Conservation (phyloP, 2,888 invertebrate genomes). For the Poecilobothrus nobilitatus region DNA sequence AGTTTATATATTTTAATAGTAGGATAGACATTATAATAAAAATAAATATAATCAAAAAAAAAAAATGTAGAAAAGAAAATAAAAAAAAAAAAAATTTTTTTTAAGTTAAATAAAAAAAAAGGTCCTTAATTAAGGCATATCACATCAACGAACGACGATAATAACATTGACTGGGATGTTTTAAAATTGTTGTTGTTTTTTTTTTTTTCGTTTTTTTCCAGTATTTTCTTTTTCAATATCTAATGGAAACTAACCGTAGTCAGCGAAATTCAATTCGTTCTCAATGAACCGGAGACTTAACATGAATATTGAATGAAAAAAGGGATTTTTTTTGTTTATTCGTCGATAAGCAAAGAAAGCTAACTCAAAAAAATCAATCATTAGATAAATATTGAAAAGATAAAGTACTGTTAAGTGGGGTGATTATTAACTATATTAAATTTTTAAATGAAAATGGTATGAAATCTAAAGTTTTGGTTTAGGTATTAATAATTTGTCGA, state of each 20-base stretch:
- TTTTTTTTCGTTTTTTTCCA: not conserved
- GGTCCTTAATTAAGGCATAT: constrained; percentile 4
- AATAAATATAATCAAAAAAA: not conserved
- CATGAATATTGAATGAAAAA: too few species aligned
- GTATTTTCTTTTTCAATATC: not conserved
- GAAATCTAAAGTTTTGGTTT: too few species aligned
- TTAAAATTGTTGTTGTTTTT: not conserved
- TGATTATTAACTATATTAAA: too few species aligned
- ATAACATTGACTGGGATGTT: not conserved
- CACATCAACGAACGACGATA: not conserved
- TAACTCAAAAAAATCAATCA: too few species aligned
- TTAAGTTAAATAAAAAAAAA: not conserved
- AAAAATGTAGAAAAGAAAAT: not conserved
- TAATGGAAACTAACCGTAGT: not conserved
- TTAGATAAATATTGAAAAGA: too few species aligned
- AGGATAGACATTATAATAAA: not conserved
- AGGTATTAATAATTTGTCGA: too few species aligned
- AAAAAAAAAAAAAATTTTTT: not conserved
- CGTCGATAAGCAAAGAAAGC: too few species aligned
- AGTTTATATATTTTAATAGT: constrained; percentile 2
- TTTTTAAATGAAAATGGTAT: too few species aligned
- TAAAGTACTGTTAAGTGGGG: too few species aligned
- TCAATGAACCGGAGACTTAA: not conserved
- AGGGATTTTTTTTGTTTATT: too few species aligned
- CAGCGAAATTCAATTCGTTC: not conserved